Evolutionary conservation across 2,797 vertebrate species (phyloP).

Genomic region (Podargus strigoides): DNA sequence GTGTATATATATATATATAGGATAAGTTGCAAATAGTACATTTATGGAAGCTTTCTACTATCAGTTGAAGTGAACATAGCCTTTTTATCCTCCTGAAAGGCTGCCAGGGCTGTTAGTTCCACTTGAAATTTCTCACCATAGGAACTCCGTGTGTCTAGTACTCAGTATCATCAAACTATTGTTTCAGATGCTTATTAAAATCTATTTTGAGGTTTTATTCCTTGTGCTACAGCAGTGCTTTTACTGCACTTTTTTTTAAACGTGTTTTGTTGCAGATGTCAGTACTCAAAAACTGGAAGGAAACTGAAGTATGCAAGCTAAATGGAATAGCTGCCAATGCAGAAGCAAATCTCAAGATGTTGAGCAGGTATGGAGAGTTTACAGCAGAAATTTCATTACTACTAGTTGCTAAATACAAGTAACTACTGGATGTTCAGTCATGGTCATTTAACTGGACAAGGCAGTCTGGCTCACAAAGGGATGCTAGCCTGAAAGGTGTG

Average conservation of each 20-base stretch:
- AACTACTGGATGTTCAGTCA: not conserved
- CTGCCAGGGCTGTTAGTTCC: not conserved
- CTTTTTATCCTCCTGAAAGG: not conserved
- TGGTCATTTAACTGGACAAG: not conserved
- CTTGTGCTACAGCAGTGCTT: not conserved
- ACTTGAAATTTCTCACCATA: not conserved
- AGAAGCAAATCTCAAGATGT: constrained; percentile 66
- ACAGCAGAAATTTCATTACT: not conserved
- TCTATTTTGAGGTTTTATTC: not conserved
- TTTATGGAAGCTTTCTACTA: not conserved
- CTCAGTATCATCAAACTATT: not conserved
- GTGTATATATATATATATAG: too few species aligned
- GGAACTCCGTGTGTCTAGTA: not conserved
- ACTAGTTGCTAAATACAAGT: not conserved
- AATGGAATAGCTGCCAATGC: constrained; percentile 48
- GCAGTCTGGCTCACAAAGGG: not conserved
- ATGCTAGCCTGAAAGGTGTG: not conserved
- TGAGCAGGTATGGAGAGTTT: constrained; percentile 68
- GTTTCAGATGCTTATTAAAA: not conserved
- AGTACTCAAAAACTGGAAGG: constrained; percentile 74
- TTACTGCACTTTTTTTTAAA: not conserved
- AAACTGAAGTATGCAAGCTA: constrained; percentile 65
- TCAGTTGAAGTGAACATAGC: not conserved
- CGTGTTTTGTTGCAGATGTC: constrained; percentile 70
- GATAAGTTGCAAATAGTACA: not conserved